Evolutionary conservation across 2,888 invertebrate species (phyloP).

Genomic region (Arge pagana): DNA sequence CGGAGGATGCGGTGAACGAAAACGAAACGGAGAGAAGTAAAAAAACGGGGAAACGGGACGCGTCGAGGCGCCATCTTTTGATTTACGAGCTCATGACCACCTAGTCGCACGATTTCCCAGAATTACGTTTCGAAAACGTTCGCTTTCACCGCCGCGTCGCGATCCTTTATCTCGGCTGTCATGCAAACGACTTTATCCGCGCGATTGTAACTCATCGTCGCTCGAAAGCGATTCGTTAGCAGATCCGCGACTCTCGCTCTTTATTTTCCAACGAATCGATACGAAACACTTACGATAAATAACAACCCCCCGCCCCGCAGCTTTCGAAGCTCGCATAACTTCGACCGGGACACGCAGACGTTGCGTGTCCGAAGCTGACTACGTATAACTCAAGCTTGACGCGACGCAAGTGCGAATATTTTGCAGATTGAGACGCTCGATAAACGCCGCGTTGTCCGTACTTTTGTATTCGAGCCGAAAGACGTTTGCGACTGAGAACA

Average conservation of each 20-base stretch:
- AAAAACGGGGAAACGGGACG: not conserved
- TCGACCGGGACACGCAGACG: constrained; percentile 49
- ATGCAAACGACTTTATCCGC: too few species aligned
- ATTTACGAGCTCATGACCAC: too few species aligned
- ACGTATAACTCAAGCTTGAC: not conserved
- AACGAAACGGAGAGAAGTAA: not conserved
- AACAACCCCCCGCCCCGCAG: constrained; percentile 29
- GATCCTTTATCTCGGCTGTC: too few species aligned
- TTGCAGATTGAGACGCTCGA: constrained; percentile 40
- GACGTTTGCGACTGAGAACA: too few species aligned
- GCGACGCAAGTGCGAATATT: constrained; percentile 35
- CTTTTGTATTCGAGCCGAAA: too few species aligned
- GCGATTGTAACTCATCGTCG: too few species aligned
- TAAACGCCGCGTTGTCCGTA: constrained; percentile 26
- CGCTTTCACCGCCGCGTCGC: too few species aligned
- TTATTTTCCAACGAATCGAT: constrained; percentile 2
- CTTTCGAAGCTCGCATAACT: constrained; percentile 53
- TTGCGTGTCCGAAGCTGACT: constrained; percentile 46
- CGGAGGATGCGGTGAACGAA: not conserved
- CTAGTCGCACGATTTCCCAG: too few species aligned
- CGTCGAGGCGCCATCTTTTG: constrained; percentile 12
- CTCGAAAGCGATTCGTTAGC: not conserved
- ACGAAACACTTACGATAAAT: not conserved
- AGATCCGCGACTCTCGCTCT: constrained; percentile 14
- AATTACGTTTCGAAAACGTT: too few species aligned